Base-by-base conservation (phyloP, 2,113 vertebrate genomes). In the Eclectus roratus region DNA sequence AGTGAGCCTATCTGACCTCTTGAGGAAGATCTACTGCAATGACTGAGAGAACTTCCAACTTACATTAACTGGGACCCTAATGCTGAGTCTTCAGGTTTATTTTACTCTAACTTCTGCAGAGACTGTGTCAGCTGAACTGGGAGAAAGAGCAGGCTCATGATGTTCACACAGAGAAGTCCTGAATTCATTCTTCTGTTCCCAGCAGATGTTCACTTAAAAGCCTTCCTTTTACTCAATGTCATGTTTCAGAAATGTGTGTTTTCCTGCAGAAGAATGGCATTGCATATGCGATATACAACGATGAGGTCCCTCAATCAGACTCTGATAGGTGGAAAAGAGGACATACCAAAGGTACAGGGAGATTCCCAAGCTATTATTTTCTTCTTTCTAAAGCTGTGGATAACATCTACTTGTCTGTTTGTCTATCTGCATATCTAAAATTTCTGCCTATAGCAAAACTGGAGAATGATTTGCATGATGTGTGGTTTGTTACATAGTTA, bases 291-390 rank as follows among this genome's bases (percentile, higher is more conserved):
- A 94, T 99, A 33, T 99, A 99, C 97, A 99, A 99, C 1, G 99
- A 99, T n/a, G 98, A 95, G 43, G 88, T 96, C 47, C 98, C 99
- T 37, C 97, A 96, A 6, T 81, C 95, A 33, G 69, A 94, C 94
- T 97, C 98, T n/a, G 97, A 98, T 41, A 84, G 61, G 20, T 78
- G 55, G 16, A 96, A 98, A 81, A 96, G 95, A 58, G 99, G 99
- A 95, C 99, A 99, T 88, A 98, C 98, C 56, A 99, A 99, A 99
- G 99, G 99, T 99, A 97, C 28, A 63, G 39, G 24, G 18, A 74
- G 31, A 46, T 28, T 65, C 50, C 68, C 49, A 63, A 85, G 29
- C 53, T 65, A 24, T 49, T 72, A 1, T 47, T 87, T 94, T 87
- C 56, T 79, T 46, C 37, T 79, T 82, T 85, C 69, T 81, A 21